Base-by-base conservation (phyloP, 2,797 vertebrate species). In the Amphiprion clarkii region DNA sequence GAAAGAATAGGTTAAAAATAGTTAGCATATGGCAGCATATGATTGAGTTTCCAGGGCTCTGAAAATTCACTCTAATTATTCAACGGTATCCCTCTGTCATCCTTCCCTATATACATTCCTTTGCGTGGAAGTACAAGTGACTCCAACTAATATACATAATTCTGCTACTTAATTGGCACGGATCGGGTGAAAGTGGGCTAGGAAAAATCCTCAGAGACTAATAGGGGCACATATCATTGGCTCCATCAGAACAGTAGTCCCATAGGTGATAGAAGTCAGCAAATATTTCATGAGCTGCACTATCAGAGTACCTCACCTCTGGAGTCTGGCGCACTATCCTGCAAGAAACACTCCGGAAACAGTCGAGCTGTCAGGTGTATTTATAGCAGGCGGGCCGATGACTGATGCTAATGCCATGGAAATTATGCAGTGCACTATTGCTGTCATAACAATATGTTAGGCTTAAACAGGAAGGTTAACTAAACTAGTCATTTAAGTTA, bases 61-160 rank as follows among this genome's bases (percentile, higher is more conserved):
- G 92, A 96, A 96, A 97, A 96, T 95, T 95, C 94, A 91, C 95
- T 96, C 95, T 97, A 97, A 97, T 98, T 97, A 99, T 97, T 98
- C 96, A 95, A 95, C 16, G 77, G 93, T 94, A 94, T 95, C 93
- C 93, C 95, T 95, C 96, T 96, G 96, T 97, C 96, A 96, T 95
- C 94, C 93, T 93, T 95, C 94, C 93, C 93, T 93, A 91, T 95
- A 94, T 93, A 90, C 94, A 90, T 92, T 95, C 93, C 93, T 94
- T 92, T 93, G 93, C 91, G 89, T 85, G 90, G 91, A 95, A 96
- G 96, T 93, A 92, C 93, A 95, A 95, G 95, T 97, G 96, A 96
- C 95, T 96, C 93, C 94, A 92, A 77, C 96, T 96, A 96, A 97
- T 97, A 97, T 97, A 97, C 96, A 97, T 99, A 97, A 99, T 99